Percentiles rank a stretch among this genome's conserved stretches.
These are phyloP conservation scores for Megamerina dolium DNA, from an alignment of 2,888 invertebrate genomes.

Conservation along the genomic window DNA sequence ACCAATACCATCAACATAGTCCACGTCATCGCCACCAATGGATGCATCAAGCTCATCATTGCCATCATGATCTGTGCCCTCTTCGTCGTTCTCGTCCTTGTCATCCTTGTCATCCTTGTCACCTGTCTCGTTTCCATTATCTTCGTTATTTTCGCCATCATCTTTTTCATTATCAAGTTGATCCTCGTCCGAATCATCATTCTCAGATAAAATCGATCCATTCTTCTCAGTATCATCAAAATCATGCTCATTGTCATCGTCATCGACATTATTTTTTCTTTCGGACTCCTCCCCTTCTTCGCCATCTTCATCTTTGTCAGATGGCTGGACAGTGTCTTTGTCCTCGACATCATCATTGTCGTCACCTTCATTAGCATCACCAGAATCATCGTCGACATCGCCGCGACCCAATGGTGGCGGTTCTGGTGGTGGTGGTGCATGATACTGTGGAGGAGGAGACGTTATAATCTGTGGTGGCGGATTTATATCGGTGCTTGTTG, in stretches of 20 bases:
- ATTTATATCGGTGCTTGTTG: too few relatives aligned
- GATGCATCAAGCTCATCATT: too few relatives aligned
- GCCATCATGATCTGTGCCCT: conserved; percentile 13
- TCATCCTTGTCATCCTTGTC: background rate
- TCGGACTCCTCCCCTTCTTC: background rate
- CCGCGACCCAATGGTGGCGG: too few relatives aligned
- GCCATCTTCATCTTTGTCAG: conserved; percentile 3
- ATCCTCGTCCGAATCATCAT: background rate
- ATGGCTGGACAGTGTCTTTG: conserved; percentile 1
- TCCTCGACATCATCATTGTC: conserved; percentile 3
- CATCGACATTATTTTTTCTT: background rate
- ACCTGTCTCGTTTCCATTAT: too few relatives aligned
- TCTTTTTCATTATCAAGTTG: conserved; percentile 15
- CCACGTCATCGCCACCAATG: too few relatives aligned
- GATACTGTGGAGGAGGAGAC: too few relatives aligned
- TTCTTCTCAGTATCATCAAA: too few relatives aligned
- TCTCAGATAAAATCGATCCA: too few relatives aligned
- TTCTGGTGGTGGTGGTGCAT: background rate
- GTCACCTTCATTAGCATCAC: background rate
- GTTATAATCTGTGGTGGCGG: too few relatives aligned
- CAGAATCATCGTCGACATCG: background rate
- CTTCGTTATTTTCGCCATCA: conserved; percentile 14
- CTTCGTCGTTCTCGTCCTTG: background rate
- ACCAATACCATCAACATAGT: too few relatives aligned
- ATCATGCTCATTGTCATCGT: conserved; percentile 2